phyloP scores from a whole-genome alignment of 2,888 invertebrate species.

The Acronicta leporina region DNA sequence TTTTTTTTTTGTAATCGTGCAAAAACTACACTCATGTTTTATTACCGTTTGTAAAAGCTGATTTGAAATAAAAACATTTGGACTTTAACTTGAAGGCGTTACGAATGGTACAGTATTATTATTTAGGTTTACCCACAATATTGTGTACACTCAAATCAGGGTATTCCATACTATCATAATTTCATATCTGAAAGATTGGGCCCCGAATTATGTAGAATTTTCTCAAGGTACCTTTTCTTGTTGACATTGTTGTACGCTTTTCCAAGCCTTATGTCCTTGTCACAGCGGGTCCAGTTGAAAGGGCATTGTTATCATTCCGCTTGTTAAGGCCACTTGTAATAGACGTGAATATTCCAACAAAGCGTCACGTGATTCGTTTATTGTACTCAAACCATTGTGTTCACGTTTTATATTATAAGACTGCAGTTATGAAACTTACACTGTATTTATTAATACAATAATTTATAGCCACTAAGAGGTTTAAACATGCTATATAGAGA shows the following conservation, averaged over 20 bases:
- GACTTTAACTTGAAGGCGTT: no score
- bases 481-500: background rate
- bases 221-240: background rate
- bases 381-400: constrained; percentile 9
- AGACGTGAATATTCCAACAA: constrained; percentile 22
- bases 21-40: no score
- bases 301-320: constrained; percentile 24
- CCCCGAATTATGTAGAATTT: background rate
- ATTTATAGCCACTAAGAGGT: background rate
- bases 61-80: no score
- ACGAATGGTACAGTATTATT: no score
- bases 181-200: no score
- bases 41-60: no score
- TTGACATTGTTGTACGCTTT: background rate
- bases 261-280: background rate
- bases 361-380: constrained; percentile 4
- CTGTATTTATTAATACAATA: background rate
- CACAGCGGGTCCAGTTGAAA: background rate
- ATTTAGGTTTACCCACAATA: no score
- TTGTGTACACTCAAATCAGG: no score
- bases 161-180: no score
- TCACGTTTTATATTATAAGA: background rate
- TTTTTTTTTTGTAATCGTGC: no score
- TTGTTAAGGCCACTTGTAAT: constrained; percentile 23
- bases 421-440: background rate